phyloP scores from a whole-genome alignment of 2,888 invertebrate genomes.

The Melieria omissa region DNA sequence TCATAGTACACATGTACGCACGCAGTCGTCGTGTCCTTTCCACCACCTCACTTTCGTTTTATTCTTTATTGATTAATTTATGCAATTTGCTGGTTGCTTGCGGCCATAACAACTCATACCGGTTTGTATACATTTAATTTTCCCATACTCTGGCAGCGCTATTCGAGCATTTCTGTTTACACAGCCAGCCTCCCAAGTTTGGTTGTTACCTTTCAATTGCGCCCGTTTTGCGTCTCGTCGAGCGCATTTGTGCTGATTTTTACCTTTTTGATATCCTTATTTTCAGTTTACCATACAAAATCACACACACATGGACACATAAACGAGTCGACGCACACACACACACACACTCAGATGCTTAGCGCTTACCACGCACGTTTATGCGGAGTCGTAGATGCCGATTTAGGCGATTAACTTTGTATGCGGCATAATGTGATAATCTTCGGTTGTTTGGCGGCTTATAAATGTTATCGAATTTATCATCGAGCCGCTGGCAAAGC shows the following conservation, averaged over 20 bases:
- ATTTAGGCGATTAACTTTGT: conserved; percentile 38
- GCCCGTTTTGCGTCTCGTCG: too few species aligned
- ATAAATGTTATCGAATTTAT: conserved; percentile 39
- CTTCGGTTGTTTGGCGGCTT: conserved; percentile 37
- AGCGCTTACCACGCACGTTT: neutral
- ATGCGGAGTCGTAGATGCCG: conserved; percentile 8
- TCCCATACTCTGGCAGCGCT: conserved; percentile 1
- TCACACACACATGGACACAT: neutral
- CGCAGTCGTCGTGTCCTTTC: neutral
- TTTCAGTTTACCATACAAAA: neutral
- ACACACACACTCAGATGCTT: neutral
- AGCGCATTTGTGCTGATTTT: too few species aligned
- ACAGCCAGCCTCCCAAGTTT: too few species aligned
- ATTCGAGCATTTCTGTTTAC: too few species aligned
- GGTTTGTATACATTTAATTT: conserved; percentile 24
- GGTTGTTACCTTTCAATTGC: too few species aligned
- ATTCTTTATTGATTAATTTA: conserved; percentile 35
- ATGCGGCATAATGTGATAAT: conserved; percentile 33
- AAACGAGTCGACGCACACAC: neutral
- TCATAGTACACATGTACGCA: neutral
- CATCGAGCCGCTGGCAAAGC: conserved; percentile 15
- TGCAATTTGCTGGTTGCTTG: conserved; percentile 30
- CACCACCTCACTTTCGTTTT: neutral
- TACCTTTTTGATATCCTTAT: conserved; percentile 23
- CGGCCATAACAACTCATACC: conserved; percentile 16